Base-by-base conservation (phyloP, 1,140 invertebrate genomes). In the Gryllus bimaculatus region DNA sequence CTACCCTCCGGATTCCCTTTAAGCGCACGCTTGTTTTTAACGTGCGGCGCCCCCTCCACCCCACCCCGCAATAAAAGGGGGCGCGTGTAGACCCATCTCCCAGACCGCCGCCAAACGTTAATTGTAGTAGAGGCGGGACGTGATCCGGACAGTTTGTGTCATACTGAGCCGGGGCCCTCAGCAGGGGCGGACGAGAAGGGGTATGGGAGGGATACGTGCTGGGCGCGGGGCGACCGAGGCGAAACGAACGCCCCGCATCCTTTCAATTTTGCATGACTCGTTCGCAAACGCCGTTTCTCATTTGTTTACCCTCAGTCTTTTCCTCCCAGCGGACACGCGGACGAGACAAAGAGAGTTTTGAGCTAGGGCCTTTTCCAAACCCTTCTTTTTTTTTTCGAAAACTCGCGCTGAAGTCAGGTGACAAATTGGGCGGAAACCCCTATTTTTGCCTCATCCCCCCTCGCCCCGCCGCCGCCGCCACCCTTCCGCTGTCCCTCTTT, bases 361-460 rank as follows among this genome's bases (percentile, higher is more conserved):
- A 66, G 54, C 54, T 66, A 66, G n/a, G n/a, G 54, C 54, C 54
- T 66, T 66, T 66, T 66, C 7, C 18, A 0, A 66, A 39, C 26
- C 26, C 26, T 39, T 39, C 54, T 18, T 66, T 66, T 66, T 54
- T 54, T 66, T 66, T 66, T 66, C 10, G 54, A 66, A 66, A 66
- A 66, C 54, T 66, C 54, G 10, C n/a, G 54, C 18, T 66, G 54
- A 66, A 66, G 54, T 66, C 54, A 66, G 54, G 54, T 66, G 54
- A 66, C 54, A 66, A 66, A 66, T 66, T 66, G 54, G 54, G n/a
- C n/a, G 54, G 54, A 66, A 66, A 66, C 54, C 54, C 54, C 54
- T 66, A n/a, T n/a, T n/a, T 66, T 66, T 7, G 54, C 54, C 54
- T 10, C 18, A 66, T 66, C 54, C 10, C 54, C 49, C 54, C 18